Percentiles rank a stretch among this genome's conserved stretches.
These are phyloP conservation scores for Pristionchus arcanus DNA, from an alignment of 2,888 invertebrate species.

Conservation along the genomic window DNA sequence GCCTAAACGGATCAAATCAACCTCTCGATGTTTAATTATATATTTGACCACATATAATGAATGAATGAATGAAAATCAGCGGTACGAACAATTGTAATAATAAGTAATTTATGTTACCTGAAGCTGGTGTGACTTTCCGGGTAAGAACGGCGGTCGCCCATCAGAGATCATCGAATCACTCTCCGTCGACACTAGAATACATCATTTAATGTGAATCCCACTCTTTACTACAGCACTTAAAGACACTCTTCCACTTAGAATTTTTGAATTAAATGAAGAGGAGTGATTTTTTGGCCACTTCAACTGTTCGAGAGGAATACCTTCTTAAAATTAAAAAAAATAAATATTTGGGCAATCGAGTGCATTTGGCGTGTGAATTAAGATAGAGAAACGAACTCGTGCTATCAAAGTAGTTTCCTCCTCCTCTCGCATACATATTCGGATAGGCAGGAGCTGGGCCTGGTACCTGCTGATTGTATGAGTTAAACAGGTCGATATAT, in stretches of 20 bases:
- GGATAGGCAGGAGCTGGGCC: constrained; percentile 71
- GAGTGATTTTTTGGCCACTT: too few species aligned
- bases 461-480: constrained; percentile 63
- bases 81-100: not conserved
- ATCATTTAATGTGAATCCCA: not conserved
- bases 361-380: not conserved
- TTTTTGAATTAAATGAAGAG: too few species aligned
- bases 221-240: too few species aligned
- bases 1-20: not conserved
- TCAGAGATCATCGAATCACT: constrained; percentile 71
- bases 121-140: not conserved
- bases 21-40: too few species aligned
- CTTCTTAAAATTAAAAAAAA: not conserved
- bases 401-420: constrained; percentile 48
- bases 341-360: not conserved
- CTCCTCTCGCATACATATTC: constrained; percentile 14
- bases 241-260: too few species aligned
- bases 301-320: too few species aligned
- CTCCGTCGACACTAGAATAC: constrained; percentile 69
- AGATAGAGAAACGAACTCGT: constrained; percentile 18
- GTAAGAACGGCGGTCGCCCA: constrained; percentile 20
- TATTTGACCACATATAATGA: not conserved
- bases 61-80: not conserved
- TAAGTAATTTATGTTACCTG: not conserved
- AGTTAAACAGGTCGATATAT: too few species aligned